Evolutionary conservation across 2,888 invertebrate species (phyloP), one percentile per base, ranked within the genome.

Genomic region (Xestia ashworthii): DNA sequence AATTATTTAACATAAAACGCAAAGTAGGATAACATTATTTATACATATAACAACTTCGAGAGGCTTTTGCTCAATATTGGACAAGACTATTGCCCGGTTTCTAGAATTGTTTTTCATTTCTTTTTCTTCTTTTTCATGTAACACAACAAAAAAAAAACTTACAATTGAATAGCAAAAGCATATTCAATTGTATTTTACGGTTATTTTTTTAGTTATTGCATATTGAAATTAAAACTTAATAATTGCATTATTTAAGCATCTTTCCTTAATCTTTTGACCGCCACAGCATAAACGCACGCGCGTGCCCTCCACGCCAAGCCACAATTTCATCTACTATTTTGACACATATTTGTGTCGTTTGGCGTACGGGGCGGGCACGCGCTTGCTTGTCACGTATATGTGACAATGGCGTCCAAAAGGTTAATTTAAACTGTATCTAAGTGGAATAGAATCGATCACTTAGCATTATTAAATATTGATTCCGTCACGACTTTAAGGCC

Each of bases 21-120:
- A 2, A 55, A n/a, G 3, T 25, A 60, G 25, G 38, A 72, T 58
- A 22, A 50, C 25, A 68, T 64, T 44, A 77, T 60, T 77, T 46
- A 53, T n/a, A n/a, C n/a, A n/a, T 46, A 53, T 53, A n/a, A 53
- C 41, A 50, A 70, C 38, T 70, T 70, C 46, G 62, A 64, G 72
- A 44, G 12, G 5, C 0, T 44, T 50, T 41, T 58, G 55, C 22
- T 58, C 50, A 58, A 3, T 1, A 19, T 19, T 12, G 19, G 48
- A 9, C 64, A 65, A n/a, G 4, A 14, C 3, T 46, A 8, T 16
- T 32, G 6, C 5, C 69, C 25, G 3, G 50, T 69, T 69, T 77
- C 69, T 69, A 77, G 38, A 58, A 6, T 65, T 3, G 32, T 9
- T 58, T 14, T 25, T 58, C 19, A 62, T 62, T 38, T 38, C 19